Evolutionary conservation across 2,113 vertebrate species (phyloP).

Genomic region (Catharus bicknelli): DNA sequence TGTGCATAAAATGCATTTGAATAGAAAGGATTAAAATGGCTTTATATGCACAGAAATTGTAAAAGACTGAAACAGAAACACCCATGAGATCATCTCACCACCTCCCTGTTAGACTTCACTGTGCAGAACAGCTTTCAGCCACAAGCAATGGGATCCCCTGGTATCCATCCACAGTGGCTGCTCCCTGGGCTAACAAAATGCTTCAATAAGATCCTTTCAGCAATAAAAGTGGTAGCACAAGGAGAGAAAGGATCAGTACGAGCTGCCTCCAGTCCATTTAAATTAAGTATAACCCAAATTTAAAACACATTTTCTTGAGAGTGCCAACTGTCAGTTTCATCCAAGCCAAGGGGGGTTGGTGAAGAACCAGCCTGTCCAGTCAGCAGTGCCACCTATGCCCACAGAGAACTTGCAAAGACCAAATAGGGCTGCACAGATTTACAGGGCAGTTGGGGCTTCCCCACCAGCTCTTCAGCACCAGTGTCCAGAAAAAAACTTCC

Average conservation of each 20-base stretch:
- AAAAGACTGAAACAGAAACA: neutral
- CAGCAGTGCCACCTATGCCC: rapidly evolving
- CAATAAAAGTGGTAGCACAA: neutral
- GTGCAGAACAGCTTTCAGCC: neutral
- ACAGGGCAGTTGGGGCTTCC: rapidly evolving
- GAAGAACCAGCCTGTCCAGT: neutral
- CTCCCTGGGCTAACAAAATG: rapidly evolving
- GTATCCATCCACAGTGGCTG: neutral
- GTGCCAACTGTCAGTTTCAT: neutral
- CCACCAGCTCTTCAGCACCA: rapidly evolving
- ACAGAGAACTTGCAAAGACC: neutral
- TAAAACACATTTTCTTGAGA: neutral
- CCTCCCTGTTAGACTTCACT: neutral
- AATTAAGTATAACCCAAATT: neutral
- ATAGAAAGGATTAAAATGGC: neutral
- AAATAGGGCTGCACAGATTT: neutral
- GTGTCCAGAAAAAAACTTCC: neutral
- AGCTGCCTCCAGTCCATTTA: neutral
- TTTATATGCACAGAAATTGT: neutral
- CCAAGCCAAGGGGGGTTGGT: neutral
- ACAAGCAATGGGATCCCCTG: neutral
- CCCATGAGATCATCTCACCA: neutral
- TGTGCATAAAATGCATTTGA: neutral
- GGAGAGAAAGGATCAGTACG: neutral
- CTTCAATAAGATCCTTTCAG: neutral